A percentile compares a stretch with the other conserved stretches of the same genome.
Conservation (phyloP, 2,888 invertebrate species). For the Portevinia maculata region DNA sequence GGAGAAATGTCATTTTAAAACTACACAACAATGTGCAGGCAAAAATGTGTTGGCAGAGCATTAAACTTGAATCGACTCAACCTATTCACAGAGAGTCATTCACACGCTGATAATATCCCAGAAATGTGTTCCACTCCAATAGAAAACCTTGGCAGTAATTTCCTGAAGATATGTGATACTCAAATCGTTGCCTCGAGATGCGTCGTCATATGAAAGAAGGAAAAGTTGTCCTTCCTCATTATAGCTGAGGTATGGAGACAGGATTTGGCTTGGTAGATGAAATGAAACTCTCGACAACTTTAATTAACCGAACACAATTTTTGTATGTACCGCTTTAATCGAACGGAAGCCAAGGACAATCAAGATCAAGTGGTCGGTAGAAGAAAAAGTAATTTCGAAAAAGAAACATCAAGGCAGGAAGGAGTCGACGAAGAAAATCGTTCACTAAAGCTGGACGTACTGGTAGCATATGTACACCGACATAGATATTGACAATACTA, state of each 20-base stretch:
- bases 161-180: constrained; percentile 16
- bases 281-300: constrained; percentile 37
- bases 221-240: constrained; percentile 9
- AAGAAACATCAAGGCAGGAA: constrained; percentile 13
- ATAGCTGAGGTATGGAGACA: constrained; percentile 10
- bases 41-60: constrained; percentile 20
- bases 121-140: constrained; percentile 3
- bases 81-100: constrained; percentile 1
- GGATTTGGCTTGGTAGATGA: constrained; percentile 38
- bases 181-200: constrained; percentile 25
- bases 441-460: constrained; percentile 33
- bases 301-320: constrained; percentile 55
- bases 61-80: constrained; percentile 22
- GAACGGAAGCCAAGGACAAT: constrained; percentile 66
- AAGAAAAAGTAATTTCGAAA: constrained; percentile 8
- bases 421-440: constrained; percentile 16
- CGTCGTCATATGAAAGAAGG: neutral
- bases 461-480: too few species aligned
- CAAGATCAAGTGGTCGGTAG: constrained; percentile 62
- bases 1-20: constrained; percentile 21
- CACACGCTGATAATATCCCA: constrained; percentile 1
- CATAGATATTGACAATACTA: too few species aligned
- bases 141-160: neutral
- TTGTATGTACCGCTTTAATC: constrained; percentile 59
- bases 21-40: neutral